Conservation (phyloP, 2,113 vertebrate species). For the human region GRCh38 chr17:31648501-31649000, state of each 20-base stretch:
- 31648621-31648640: background rate
- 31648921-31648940: too few species aligned
- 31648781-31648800: background rate
- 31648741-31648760: background rate
- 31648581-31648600: background rate
- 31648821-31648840: background rate
- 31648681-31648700: background rate
- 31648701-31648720: background rate
- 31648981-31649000: too few species aligned
- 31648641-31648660: background rate
- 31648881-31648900: too few species aligned
- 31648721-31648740: background rate
- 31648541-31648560: background rate
- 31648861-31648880: too few species aligned
- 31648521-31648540: background rate
- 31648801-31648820: background rate
- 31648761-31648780: background rate
- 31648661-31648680: background rate
- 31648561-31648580: background rate
- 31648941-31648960: too few species aligned
- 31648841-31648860: background rate
- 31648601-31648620: background rate
- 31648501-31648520: background rate
- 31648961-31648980: too few species aligned
- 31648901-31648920: too few species aligned